These are phyloP conservation scores for Diadumene lineata DNA, from an alignment of 92 coral and sea anemone species.

Conservation along the genomic window DNA sequence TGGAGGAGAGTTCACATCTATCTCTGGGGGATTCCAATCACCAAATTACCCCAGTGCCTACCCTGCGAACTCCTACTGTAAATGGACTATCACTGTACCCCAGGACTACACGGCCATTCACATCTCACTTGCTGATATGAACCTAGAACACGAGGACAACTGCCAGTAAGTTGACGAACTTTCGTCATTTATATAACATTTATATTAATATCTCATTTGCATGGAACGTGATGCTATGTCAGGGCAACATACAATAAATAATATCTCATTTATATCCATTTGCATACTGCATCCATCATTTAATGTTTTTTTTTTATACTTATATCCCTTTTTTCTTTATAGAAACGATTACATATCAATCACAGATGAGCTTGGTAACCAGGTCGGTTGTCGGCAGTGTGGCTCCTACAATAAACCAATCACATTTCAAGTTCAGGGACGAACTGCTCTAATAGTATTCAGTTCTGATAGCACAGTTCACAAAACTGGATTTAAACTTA, in stretches of 20 bases:
- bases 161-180: slow-evolving; percentile 32
- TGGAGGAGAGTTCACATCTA: slow-evolving; percentile 21
- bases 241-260: too few species aligned
- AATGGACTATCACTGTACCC: slow-evolving; percentile 37
- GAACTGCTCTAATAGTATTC: slow-evolving; percentile 24
- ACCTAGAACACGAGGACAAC: slow-evolving; percentile 26
- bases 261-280: too few species aligned
- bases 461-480: slow-evolving; percentile 25
- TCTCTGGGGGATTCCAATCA: slow-evolving; percentile 26
- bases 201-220: too few species aligned
- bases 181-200: too few species aligned
- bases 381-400: slow-evolving; percentile 42
- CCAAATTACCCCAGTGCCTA: slow-evolving; percentile 39
- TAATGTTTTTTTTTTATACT: neutral
- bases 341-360: slow-evolving; percentile 35
- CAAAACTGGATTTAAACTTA: slow-evolving; percentile 24
- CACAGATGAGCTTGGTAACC: slow-evolving; percentile 35
- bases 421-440: slow-evolving; percentile 14
- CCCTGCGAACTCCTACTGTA: slow-evolving; percentile 36
- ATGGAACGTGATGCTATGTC: too few species aligned
- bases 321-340: neutral
- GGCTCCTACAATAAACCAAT: slow-evolving; percentile 6
- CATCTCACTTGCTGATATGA: slow-evolving; percentile 10
- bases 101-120: slow-evolving; percentile 38
- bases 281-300: too few species aligned